Evolutionary conservation across 1,140 invertebrate species (phyloP), one percentile per base, ranked within the genome.

Genomic region (Saxidomus purpurata): DNA sequence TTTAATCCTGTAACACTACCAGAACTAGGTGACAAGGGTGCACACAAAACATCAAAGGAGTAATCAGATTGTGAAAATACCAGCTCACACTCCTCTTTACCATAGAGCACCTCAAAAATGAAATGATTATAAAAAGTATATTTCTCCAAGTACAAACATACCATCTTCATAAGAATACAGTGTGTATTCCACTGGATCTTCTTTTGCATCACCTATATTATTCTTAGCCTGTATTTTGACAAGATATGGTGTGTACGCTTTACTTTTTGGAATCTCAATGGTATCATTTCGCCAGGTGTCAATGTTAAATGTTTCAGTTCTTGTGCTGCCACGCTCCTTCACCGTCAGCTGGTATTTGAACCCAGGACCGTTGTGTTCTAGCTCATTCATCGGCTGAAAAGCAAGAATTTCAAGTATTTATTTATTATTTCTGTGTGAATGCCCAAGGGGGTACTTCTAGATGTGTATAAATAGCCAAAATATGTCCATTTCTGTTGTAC

Each of bases 171-270:
- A 87, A 31, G 85, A 87, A 31, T 87, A 87, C 19, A 87, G 52
- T 19, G 52, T 80, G 13, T 59, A 59, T 40, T 87, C 74, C 19
- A 43, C 25, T 15, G 74, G 47, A 40, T 87, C 52, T 38, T 52
- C 85, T 71, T 43, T 61, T 22, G 85, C 71, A 55, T 87, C 71
- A 17, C 85, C 85, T 34, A 59, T 47, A 55, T 22, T 97, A 96
- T 99, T 99, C 59, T 98, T 97, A 0, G 99, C 98, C 55, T 98
- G 97, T 0, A 99, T 98, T 96, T 98, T 98, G 80, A 99, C 98
- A 87, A 97, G 96, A 95, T 99, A 99, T 31, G 97, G 97, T 93
- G 98, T 97, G 96, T 99, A 99, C 25, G 98, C 99, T 22, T 94
- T 91, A 31, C 79, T 91, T 2, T 17, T 15, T 49, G 84, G 61